Conservation (phyloP, 2,113 vertebrate genomes). For the Vombatus ursinus region DNA sequence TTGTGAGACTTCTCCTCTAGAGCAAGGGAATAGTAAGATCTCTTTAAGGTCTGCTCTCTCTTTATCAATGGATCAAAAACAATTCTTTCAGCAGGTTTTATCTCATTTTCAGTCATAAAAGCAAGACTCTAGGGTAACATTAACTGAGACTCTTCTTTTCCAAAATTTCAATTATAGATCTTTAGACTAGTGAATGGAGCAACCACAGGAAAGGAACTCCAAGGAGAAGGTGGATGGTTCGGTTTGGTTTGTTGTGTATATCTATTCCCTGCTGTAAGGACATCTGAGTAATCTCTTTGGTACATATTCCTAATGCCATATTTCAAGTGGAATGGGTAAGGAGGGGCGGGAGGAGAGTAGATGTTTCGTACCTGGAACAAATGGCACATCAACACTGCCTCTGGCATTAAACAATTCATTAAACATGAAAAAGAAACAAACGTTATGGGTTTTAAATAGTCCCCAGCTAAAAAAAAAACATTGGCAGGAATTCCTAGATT, state of each 20-base stretch:
- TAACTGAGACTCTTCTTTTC: neutral
- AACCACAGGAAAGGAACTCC: neutral
- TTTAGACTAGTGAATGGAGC: neutral
- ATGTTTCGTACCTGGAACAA: constrained; percentile 44
- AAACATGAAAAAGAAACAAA: constrained; percentile 62
- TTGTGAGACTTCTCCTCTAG: neutral
- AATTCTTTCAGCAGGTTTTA: neutral
- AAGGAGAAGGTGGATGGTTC: neutral
- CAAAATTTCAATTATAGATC: neutral
- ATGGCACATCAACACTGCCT: constrained; percentile 20
- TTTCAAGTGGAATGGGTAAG: constrained; percentile 35
- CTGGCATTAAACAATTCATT: constrained; percentile 51
- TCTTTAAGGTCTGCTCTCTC: neutral
- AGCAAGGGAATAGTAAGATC: neutral
- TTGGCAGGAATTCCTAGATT: constrained; percentile 14
- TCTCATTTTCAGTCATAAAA: neutral
- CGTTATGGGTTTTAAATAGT: constrained; percentile 50
- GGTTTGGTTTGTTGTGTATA: neutral
- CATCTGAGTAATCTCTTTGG: neutral
- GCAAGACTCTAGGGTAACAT: neutral
- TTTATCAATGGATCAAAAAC: neutral
- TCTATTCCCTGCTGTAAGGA: neutral
- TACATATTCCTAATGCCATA: neutral
- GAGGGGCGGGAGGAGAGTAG: neutral
- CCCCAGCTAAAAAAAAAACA: constrained; percentile 20